A percentile compares a stretch with the other conserved stretches of the same genome.
These are phyloP conservation scores for Tipula lateralis DNA, from an alignment of 2,888 invertebrate genomes.

Conservation along the genomic window DNA sequence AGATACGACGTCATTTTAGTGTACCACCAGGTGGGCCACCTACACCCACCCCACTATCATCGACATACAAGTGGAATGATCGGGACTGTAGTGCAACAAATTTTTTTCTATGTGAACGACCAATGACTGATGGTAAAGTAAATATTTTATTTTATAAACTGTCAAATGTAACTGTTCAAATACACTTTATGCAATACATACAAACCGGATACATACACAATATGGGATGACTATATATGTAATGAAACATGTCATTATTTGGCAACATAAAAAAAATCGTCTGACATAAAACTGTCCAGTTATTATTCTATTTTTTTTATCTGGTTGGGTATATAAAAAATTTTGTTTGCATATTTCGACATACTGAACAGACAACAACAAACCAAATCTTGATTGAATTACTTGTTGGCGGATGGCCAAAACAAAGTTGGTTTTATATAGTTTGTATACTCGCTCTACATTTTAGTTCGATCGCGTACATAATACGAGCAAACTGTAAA, in stretches of 20 bases:
- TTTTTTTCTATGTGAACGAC: conserved; percentile 68
- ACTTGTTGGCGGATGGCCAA: not conserved
- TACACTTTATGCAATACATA: no score
- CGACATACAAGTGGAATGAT: conserved; percentile 77
- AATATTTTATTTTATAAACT: not conserved
- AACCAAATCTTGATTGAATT: not conserved
- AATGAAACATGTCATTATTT: not conserved
- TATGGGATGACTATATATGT: not conserved
- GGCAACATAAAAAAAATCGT: not conserved
- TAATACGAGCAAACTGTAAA: not conserved
- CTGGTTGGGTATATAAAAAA: not conserved
- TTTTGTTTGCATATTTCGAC: not conserved
- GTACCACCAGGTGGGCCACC: conserved; percentile 49
- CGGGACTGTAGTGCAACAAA: conserved; percentile 68
- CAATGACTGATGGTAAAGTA: conserved; percentile 59
- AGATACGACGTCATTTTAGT: conserved; percentile 63
- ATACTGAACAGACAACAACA: not conserved
- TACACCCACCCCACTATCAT: conserved; percentile 49
- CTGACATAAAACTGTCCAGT: not conserved
- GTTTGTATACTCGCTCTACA: not conserved
- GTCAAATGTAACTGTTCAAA: not conserved
- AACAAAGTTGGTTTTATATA: not conserved
- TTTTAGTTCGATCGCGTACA: not conserved
- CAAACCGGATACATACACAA: not conserved
- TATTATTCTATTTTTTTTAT: not conserved